phyloP scores from a whole-genome alignment of 2,888 invertebrate genomes.

The Polydrusus cervinus region DNA sequence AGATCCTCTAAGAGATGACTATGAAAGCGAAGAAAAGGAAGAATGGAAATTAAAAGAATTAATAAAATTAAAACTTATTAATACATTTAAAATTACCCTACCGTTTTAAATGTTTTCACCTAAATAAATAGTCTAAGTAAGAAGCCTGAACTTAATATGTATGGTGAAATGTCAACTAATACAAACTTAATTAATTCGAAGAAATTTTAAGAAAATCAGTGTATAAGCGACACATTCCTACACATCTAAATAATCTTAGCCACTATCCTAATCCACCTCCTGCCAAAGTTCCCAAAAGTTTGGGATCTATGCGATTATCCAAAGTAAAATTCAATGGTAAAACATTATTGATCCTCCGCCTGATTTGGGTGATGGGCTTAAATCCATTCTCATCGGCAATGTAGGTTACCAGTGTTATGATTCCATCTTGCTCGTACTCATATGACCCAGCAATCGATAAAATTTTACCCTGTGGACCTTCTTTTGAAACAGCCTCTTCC shows the following conservation, averaged over 20 bases:
- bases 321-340: conserved; percentile 26
- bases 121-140: too few species aligned
- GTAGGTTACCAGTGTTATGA: conserved; percentile 30
- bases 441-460: conserved; percentile 29
- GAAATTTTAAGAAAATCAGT: too few species aligned
- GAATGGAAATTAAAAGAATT: too few species aligned
- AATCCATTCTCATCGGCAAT: conserved; percentile 41
- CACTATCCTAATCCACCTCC: conserved; percentile 41
- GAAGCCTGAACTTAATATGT: too few species aligned
- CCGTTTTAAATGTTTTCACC: too few species aligned
- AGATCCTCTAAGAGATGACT: too few species aligned
- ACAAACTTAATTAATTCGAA: too few species aligned
- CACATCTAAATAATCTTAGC: not conserved
- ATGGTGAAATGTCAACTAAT: too few species aligned
- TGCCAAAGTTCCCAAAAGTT: conserved; percentile 27
- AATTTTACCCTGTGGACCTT: conserved; percentile 5
- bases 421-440: conserved; percentile 30
- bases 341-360: conserved; percentile 7
- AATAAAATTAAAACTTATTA: too few species aligned
- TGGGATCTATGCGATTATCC: conserved; percentile 38
- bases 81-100: too few species aligned
- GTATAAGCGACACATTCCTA: too few species aligned
- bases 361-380: conserved; percentile 25
- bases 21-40: too few species aligned
- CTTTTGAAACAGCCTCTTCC: conserved; percentile 25